A percentile compares a stretch with the other conserved stretches of the same genome.
Evolutionary conservation across 2,888 invertebrate species (phyloP).

Genomic region (Ceriagrion tenellum): DNA sequence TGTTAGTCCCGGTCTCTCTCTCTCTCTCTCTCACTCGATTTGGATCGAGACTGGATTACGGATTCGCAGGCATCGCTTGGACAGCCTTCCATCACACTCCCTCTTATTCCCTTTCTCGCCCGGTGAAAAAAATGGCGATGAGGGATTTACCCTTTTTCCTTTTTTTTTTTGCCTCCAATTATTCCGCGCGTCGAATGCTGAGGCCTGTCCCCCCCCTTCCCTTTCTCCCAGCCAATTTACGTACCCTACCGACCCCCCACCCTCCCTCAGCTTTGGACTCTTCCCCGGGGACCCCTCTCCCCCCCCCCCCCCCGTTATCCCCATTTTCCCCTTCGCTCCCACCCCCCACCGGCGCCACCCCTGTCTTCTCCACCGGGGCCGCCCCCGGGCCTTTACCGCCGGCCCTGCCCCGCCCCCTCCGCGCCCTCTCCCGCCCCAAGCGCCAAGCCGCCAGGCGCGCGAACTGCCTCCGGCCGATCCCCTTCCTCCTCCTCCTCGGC

Average conservation of each 20-base stretch:
- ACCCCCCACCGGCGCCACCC: not conserved
- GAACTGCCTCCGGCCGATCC: not conserved
- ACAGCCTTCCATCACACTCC: constrained; percentile 67
- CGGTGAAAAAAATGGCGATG: not conserved
- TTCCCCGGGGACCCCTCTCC: not conserved
- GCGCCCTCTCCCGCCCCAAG: not conserved
- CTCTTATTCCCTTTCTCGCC: not conserved
- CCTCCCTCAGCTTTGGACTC: not conserved
- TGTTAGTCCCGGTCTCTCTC: no score
- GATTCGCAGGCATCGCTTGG: constrained; percentile 26
- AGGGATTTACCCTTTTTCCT: constrained; percentile 39
- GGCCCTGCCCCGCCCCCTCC: not conserved
- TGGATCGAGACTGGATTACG: constrained; percentile 33
- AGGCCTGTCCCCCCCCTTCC: not conserved
- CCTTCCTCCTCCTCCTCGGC: not conserved
- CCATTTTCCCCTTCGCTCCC: not conserved
- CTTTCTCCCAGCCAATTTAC: constrained; percentile 23
- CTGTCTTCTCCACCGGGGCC: not conserved
- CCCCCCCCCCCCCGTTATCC: not conserved
- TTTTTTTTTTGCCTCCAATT: constrained; percentile 38
- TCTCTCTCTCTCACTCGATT: not conserved
- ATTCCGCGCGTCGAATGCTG: constrained; percentile 64
- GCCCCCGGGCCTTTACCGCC: not conserved
- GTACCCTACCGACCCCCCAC: not conserved
- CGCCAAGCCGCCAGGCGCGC: not conserved